Evolutionary conservation across 2,888 invertebrate species (phyloP).

Genomic region (Petrolisthes manimaculis): DNA sequence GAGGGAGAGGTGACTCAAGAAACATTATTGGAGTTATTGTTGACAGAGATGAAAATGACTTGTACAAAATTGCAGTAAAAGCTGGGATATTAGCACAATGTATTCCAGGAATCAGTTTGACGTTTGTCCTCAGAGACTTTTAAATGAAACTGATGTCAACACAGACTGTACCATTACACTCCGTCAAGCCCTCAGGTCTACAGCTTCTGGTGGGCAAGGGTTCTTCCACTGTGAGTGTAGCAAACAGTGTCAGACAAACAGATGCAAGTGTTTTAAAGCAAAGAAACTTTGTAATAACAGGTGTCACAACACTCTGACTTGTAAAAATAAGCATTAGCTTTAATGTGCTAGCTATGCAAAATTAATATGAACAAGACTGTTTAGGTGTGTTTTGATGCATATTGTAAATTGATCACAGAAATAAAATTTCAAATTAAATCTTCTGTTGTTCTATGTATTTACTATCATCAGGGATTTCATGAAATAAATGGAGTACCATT

Average conservation of each 20-base stretch:
- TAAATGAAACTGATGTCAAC: background rate
- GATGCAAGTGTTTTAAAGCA: constrained; percentile 20
- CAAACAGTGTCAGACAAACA: constrained; percentile 12
- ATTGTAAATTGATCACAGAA: too few species aligned
- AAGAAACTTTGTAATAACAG: constrained; percentile 6
- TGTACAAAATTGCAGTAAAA: constrained; percentile 3
- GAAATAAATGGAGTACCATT: too few species aligned
- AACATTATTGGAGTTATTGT: constrained; percentile 8
- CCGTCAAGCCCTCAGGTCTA: background rate
- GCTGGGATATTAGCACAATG: constrained; percentile 5
- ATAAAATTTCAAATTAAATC: too few species aligned
- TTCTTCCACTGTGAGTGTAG: constrained; percentile 10
- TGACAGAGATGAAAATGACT: constrained; percentile 32
- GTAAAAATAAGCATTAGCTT: too few species aligned
- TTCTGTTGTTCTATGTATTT: too few species aligned
- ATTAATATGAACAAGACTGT: too few species aligned
- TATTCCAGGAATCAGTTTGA: constrained; percentile 35
- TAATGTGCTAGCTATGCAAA: too few species aligned
- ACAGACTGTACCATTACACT: background rate
- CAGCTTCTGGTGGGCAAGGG: background rate
- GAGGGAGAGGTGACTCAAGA: background rate
- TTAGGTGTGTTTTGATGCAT: too few species aligned
- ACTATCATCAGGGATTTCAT: too few species aligned
- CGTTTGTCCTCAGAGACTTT: constrained; percentile 13
- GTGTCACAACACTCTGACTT: background rate